phyloP scores from a whole-genome alignment of 2,888 invertebrate species.

The Bombyx huttoni region DNA sequence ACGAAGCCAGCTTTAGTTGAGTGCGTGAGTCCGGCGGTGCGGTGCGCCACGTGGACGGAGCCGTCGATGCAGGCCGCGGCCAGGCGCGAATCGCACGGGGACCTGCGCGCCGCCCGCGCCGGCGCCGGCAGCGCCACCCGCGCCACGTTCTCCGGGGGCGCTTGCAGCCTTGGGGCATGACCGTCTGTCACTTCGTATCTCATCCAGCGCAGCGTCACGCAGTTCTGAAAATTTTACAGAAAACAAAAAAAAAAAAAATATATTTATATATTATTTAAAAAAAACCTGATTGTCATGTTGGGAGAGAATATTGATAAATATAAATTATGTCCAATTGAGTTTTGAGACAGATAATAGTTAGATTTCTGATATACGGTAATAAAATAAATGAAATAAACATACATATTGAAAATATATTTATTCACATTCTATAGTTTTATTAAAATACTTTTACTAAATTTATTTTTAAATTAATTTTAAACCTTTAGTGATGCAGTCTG shows the following conservation, averaged over 20 bases:
- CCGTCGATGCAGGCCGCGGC: constrained; percentile 89
- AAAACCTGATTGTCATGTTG: neutral
- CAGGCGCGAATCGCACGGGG: constrained; percentile 79
- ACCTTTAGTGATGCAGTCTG: constrained; percentile 78
- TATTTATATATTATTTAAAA: no score
- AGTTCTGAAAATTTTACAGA: constrained; percentile 27
- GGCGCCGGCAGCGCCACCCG: constrained; percentile 74
- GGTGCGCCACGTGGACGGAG: constrained; percentile 84
- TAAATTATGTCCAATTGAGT: no score
- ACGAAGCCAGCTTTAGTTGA: constrained; percentile 81
- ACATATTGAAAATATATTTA: no score
- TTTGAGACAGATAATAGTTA: no score
- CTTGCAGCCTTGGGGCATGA: constrained; percentile 52
- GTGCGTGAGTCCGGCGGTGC: constrained; percentile 80
- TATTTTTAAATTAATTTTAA: no score
- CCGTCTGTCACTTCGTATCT: constrained; percentile 81
- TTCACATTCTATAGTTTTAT: no score
- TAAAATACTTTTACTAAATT: neutral
- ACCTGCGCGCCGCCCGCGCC: constrained; percentile 30
- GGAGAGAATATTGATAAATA: neutral
- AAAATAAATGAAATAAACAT: no score
- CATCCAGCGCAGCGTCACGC: constrained; percentile 74
- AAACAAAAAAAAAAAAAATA: constrained; percentile 4
- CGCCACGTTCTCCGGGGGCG: constrained; percentile 65
- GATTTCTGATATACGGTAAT: no score